Base-by-base conservation (phyloP, 92 coral and sea anemone species). In the Phenganax stokvisi region DNA sequence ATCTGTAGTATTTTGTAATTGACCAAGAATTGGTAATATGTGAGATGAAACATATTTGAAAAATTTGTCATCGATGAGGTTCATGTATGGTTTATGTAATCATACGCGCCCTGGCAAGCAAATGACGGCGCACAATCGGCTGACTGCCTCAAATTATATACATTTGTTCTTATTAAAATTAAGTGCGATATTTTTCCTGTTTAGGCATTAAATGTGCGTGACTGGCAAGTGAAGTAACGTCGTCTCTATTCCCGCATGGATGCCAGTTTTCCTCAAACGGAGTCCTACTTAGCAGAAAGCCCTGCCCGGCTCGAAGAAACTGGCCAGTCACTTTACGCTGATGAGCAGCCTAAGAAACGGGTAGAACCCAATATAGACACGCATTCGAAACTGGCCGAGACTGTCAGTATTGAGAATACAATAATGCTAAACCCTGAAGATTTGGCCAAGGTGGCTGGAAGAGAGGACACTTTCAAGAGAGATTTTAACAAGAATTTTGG, bases 271-370 rank as follows among this genome's bases (percentile, higher is more conserved):
- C 87, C 73, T 27, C 73, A 68, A 25, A 68, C 86, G 82, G 98
- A 94, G 88, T 92, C 85, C 56, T 92, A 88, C 66, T 97, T 91
- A 81, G 89, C 97, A 80, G 97, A 92, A 85, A 94, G 98, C 84
- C 98, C 98, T 29, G 96, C 88, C 88, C 84, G 89, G 17, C 88
- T 89, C 60, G 98, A 92, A 47, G 98, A 94, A 31, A 92, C 97
- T n/a, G 97, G 92, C 15, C 98, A 93, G 12, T 94, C 98, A 12
- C 91, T 94, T 29, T 94, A 94, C 85, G 84, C 85, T 7, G 89
- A 92, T 31, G 94, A 88, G 65, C 89, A 87, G 71, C 85, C 87
- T 17, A 81, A 83, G 54, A 94, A 89, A 83, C 87, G 91, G 85
- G 80, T 89, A 47, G 64, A 84, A 66, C 85, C 84, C 56, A 79